Percentiles rank a stretch among this genome's conserved stretches.
These are phyloP conservation scores for Thalassaphorura encarpata DNA, from an alignment of 1,140 invertebrate species.

Conservation along the genomic window DNA sequence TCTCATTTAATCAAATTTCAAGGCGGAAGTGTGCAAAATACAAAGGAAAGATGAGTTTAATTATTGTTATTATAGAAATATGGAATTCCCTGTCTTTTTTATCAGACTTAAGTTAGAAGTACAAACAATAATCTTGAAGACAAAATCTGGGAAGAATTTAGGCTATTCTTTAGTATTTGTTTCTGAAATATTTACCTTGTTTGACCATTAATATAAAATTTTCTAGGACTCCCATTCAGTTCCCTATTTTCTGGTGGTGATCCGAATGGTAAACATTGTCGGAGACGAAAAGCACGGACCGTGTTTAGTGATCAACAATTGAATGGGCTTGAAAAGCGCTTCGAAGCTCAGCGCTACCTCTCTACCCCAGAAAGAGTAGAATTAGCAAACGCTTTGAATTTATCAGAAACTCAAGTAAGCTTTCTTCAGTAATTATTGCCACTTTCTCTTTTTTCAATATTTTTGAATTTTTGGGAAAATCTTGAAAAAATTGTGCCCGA, in stretches of 20 bases:
- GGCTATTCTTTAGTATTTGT: slow-evolving; percentile 46
- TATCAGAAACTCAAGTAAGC: slow-evolving; percentile 86
- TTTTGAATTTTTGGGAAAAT: neutral
- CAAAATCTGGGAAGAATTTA: neutral
- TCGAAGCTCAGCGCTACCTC: slow-evolving; percentile 90
- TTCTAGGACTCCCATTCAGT: slow-evolving; percentile 57
- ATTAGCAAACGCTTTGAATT: slow-evolving; percentile 75
- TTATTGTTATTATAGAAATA: too few species aligned
- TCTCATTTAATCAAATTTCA: too few species aligned
- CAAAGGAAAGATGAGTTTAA: too few species aligned
- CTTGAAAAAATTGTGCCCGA: too few species aligned
- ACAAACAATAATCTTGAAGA: neutral
- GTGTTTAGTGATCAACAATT: slow-evolving; percentile 97
- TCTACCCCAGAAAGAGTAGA: slow-evolving; percentile 95
- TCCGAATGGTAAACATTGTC: slow-evolving; percentile 67
- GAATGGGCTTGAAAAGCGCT: slow-evolving; percentile 87
- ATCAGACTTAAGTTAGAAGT: too few species aligned
- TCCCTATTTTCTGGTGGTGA: slow-evolving; percentile 53
- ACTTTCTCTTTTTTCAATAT: slow-evolving; percentile 3
- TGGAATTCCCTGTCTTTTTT: too few species aligned
- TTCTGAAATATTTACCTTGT: neutral
- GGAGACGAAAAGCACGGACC: slow-evolving; percentile 85
- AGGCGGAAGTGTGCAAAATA: too few species aligned
- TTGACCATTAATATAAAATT: slow-evolving; percentile 40
- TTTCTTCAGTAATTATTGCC: neutral